These are phyloP conservation scores for Clytia hemisphaerica DNA, from an alignment of 30 jellyfish, hydroid and myxozoan species.

Conservation along the genomic window DNA sequence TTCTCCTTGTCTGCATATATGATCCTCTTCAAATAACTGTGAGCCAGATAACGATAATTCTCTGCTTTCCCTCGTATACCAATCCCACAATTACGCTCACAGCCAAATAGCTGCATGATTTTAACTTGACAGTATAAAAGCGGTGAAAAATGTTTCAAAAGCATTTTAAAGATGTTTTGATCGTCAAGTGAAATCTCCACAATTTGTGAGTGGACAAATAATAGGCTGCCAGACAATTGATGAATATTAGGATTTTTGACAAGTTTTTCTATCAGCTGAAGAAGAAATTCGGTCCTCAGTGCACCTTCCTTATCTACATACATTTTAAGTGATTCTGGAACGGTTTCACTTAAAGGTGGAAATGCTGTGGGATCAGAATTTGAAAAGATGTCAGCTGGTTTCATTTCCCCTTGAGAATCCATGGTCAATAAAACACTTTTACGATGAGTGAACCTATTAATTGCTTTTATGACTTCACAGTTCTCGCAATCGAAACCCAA, in stretches of 20 bases:
- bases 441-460: constrained; percentile 2
- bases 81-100: constrained; percentile 45
- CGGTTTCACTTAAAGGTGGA: constrained; percentile 4
- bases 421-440: not conserved
- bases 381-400: constrained; percentile 1
- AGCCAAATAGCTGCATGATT: constrained; percentile 60
- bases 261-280: constrained; percentile 7
- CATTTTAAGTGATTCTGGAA: not conserved
- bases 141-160: constrained; percentile 11
- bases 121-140: constrained; percentile 32
- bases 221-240: constrained; percentile 10
- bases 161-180: constrained; percentile 3
- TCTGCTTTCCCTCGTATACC: constrained; percentile 77
- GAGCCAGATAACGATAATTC: constrained; percentile 34
- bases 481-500: constrained; percentile 24
- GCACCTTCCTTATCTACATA: constrained; percentile 15
- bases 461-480: not conserved
- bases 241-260: constrained; percentile 1
- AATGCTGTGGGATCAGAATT: not conserved
- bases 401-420: not conserved
- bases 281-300: not conserved
- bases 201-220: constrained; percentile 1
- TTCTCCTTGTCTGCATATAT: not conserved
- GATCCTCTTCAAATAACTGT: constrained; percentile 17
- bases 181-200: constrained; percentile 8